Conservation (phyloP, 2,113 vertebrate genomes). For the Shinisaurus crocodilurus region DNA sequence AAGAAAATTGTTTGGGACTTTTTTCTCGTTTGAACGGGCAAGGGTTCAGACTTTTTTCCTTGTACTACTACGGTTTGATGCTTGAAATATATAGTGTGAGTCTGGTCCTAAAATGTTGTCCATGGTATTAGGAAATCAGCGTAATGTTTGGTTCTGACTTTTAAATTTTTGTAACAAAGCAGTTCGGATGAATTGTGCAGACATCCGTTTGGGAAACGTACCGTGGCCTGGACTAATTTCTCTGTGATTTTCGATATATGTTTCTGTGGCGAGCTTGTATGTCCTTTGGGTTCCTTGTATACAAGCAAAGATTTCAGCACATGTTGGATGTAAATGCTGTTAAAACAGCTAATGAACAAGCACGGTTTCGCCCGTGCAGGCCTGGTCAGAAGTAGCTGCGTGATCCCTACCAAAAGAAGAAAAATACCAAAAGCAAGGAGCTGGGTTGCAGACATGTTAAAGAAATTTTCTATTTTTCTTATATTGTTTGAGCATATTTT, state of each 20-base stretch:
- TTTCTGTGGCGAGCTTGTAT: slow-evolving; percentile 17
- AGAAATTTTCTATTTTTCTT: slow-evolving; percentile 65
- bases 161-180: slow-evolving; percentile 39
- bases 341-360: slow-evolving; percentile 36
- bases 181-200: slow-evolving; percentile 29
- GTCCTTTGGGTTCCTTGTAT: slow-evolving; percentile 48
- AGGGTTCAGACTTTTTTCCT: slow-evolving; percentile 39
- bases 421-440: neutral
- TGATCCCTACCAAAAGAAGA: slow-evolving; percentile 22
- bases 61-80: slow-evolving; percentile 8
- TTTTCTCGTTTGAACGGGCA: slow-evolving; percentile 40
- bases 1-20: slow-evolving; percentile 39
- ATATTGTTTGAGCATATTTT: slow-evolving; percentile 61
- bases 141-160: slow-evolving; percentile 37
- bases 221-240: slow-evolving; percentile 46
- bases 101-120: slow-evolving; percentile 58
- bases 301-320: neutral
- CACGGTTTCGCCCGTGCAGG: neutral
- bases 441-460: slow-evolving; percentile 39
- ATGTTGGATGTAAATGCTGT: slow-evolving; percentile 37
- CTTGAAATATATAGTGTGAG: slow-evolving; percentile 45
- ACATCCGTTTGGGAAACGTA: neutral
- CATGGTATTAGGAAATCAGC: neutral
- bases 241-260: slow-evolving; percentile 25
- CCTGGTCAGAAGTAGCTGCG: neutral